A percentile compares a stretch with the other conserved stretches of the same genome.
These are phyloP conservation scores for Papilio aristodemus DNA, from an alignment of 1,140 invertebrate genomes.

Conservation along the genomic window DNA sequence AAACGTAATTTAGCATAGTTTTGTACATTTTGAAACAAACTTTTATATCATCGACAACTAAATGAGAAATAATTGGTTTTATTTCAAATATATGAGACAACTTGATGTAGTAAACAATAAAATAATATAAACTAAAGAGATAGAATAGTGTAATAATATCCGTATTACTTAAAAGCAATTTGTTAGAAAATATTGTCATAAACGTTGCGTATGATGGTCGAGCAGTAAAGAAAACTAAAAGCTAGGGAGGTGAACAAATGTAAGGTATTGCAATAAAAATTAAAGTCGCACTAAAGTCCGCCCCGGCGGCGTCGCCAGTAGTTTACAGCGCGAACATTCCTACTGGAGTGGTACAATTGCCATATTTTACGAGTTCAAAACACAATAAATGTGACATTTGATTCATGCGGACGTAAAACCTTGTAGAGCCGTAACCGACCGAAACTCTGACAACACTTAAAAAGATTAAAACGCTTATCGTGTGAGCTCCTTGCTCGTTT, in stretches of 20 bases:
- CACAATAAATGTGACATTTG: constrained; percentile 35
- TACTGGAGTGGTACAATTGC: constrained; percentile 15
- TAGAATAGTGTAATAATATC: no score
- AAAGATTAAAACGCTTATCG: constrained; percentile 74
- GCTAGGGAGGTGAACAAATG: neutral
- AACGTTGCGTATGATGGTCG: neutral
- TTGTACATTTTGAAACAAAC: no score
- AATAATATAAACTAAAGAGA: no score
- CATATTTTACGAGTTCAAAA: constrained; percentile 34
- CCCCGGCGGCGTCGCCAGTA: neutral
- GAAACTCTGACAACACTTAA: constrained; percentile 67
- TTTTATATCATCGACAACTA: no score
- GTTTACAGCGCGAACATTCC: constrained; percentile 23
- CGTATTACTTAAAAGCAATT: neutral
- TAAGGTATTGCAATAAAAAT: constrained; percentile 29
- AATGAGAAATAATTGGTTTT: no score
- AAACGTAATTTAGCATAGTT: no score
- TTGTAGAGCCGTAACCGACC: constrained; percentile 38
- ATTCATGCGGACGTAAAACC: constrained; percentile 32
- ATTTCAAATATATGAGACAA: no score
- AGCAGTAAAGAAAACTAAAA: constrained; percentile 13
- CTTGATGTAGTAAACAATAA: no score
- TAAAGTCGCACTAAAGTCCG: constrained; percentile 26
- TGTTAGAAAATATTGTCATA: neutral
- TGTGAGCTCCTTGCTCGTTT: constrained; percentile 67